Conservation (phyloP, 2,888 invertebrate species). For the Drosophila anceps region DNA sequence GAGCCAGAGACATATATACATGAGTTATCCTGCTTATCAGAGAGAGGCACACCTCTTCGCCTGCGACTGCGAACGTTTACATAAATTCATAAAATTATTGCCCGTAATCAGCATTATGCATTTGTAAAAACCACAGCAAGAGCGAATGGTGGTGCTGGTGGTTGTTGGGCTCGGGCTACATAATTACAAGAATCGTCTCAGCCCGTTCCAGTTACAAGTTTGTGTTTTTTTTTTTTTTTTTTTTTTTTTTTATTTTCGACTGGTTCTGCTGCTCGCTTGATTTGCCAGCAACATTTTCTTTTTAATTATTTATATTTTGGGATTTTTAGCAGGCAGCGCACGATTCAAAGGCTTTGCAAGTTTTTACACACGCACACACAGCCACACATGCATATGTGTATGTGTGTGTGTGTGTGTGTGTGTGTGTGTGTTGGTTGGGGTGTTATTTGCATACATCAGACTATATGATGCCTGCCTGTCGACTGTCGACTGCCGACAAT, state of each 20-base stretch:
- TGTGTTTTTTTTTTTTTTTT: neutral
- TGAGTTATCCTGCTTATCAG: slow-evolving; percentile 53
- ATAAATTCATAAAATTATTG: slow-evolving; percentile 84
- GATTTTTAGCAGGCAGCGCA: slow-evolving; percentile 77
- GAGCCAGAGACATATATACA: neutral
- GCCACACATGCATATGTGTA: too few relatives aligned
- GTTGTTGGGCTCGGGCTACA: slow-evolving; percentile 24
- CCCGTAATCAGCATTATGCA: slow-evolving; percentile 85
- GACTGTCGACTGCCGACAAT: slow-evolving; percentile 63
- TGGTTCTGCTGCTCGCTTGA: slow-evolving; percentile 65
- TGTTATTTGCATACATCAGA: slow-evolving; percentile 78
- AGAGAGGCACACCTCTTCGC: slow-evolving; percentile 49
- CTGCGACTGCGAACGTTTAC: slow-evolving; percentile 59
- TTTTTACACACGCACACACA: slow-evolving; percentile 25
- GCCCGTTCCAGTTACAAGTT: neutral
- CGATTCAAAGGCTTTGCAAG: slow-evolving; percentile 73
- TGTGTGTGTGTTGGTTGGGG: slow-evolving; percentile 38
- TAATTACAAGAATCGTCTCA: slow-evolving; percentile 51
- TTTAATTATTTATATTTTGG: slow-evolving; percentile 81
- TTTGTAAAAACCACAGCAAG: slow-evolving; percentile 82
- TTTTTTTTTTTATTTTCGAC: slow-evolving; percentile 5
- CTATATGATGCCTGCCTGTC: slow-evolving; percentile 47
- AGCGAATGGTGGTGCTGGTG: slow-evolving; percentile 23
- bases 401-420: neutral
- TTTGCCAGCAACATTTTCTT: slow-evolving; percentile 81